Evolutionary conservation across 2,797 vertebrate genomes (phyloP).

Genomic region (Myotis myotis): DNA sequence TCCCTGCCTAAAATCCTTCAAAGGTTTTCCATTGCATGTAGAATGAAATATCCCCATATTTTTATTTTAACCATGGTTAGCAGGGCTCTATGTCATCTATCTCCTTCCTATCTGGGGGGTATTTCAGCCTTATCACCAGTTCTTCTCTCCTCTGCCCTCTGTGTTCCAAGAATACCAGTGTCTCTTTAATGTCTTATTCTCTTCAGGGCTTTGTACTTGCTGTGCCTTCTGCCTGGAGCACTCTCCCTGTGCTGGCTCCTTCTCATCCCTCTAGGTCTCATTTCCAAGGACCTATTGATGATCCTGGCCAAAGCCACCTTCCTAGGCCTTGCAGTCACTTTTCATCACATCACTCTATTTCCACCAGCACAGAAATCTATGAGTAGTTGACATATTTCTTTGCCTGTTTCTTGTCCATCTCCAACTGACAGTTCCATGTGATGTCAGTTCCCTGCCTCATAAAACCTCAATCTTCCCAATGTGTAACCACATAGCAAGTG

Average conservation of each 20-base stretch:
- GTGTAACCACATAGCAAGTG: rapidly evolving
- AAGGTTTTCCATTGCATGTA: background rate
- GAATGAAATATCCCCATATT: background rate
- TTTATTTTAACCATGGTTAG: background rate
- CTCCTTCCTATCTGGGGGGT: background rate
- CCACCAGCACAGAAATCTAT: background rate
- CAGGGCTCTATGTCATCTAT: background rate
- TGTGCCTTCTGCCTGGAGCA: background rate
- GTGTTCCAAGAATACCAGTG: background rate
- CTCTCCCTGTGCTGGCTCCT: background rate
- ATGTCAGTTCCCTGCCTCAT: background rate
- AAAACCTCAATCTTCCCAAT: background rate
- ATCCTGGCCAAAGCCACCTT: background rate
- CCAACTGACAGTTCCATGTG: background rate
- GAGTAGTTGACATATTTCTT: background rate
- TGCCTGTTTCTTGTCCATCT: background rate
- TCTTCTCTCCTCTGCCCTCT: background rate
- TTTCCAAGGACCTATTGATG: background rate
- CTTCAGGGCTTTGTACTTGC: background rate
- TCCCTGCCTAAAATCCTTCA: background rate
- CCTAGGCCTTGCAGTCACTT: background rate
- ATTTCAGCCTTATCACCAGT: background rate
- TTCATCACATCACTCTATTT: background rate
- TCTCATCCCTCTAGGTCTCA: background rate
- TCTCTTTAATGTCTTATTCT: background rate